phyloP scores from a whole-genome alignment of 2,113 vertebrate genomes.

The Chamaea fasciata region DNA sequence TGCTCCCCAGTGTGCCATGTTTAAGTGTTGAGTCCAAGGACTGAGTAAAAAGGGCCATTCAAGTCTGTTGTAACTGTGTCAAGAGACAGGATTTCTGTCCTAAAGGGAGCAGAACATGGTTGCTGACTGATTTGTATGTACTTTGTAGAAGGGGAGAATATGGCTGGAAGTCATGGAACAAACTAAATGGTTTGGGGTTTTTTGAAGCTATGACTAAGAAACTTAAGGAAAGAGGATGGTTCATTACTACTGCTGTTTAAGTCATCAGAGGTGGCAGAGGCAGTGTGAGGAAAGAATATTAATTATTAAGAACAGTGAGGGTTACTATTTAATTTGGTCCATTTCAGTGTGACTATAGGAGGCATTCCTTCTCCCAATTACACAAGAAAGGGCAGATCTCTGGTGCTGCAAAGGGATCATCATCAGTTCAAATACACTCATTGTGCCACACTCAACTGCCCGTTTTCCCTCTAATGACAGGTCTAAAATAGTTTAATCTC shows the following conservation, averaged over 20 bases:
- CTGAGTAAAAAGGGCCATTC: background rate
- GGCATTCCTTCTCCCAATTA: background rate
- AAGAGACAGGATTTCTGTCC: background rate
- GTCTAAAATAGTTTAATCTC: background rate
- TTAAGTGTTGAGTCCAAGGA: background rate
- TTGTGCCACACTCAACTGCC: background rate
- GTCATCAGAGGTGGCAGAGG: background rate
- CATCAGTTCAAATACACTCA: rapidly evolving
- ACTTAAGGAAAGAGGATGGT: background rate
- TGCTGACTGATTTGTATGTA: background rate
- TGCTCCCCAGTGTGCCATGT: background rate
- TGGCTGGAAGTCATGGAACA: background rate
- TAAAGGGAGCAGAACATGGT: background rate
- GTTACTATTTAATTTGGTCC: background rate
- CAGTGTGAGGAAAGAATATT: conserved; percentile 33
- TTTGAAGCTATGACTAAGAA: background rate
- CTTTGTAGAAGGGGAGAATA: background rate
- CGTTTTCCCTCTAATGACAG: rapidly evolving
- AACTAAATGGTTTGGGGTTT: background rate
- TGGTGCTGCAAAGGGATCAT: background rate
- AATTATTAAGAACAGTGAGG: conserved; percentile 1
- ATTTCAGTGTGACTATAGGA: background rate
- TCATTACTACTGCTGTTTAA: background rate
- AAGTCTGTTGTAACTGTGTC: background rate
- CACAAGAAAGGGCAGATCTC: background rate